These are phyloP conservation scores for Petrolisthes cinctipes DNA, from an alignment of 2,888 invertebrate species.

Conservation along the genomic window DNA sequence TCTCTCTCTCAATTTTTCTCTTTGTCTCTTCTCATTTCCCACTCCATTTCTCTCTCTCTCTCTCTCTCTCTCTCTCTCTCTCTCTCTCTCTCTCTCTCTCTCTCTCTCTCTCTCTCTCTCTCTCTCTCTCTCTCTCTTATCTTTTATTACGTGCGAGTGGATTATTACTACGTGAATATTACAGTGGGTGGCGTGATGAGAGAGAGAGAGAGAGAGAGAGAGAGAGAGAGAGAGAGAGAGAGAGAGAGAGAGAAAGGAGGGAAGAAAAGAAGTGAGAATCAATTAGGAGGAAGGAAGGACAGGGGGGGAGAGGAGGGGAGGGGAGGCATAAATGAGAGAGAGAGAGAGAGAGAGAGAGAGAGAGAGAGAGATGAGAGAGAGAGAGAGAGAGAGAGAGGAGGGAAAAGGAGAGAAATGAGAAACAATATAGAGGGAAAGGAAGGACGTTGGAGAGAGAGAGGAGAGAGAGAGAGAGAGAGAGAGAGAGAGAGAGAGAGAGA, in stretches of 20 bases:
- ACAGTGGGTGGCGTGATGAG: no score
- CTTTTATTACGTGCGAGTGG: not conserved
- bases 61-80: not conserved
- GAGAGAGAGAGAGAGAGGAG: not conserved
- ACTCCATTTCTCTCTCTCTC: not conserved
- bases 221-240: not conserved
- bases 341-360: not conserved
- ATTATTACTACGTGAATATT: no score
- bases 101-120: not conserved
- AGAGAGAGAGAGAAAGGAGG: not conserved
- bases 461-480: constrained; percentile 6
- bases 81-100: not conserved
- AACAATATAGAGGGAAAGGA: not conserved
- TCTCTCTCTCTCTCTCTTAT: not conserved
- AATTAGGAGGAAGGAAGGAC: no score
- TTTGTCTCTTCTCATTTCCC: not conserved
- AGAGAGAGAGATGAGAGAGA: not conserved
- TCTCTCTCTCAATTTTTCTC: not conserved
- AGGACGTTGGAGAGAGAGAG: no score
- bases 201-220: not conserved
- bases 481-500: constrained; percentile 18
- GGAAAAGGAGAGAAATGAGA: not conserved
- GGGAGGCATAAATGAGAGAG: not conserved
- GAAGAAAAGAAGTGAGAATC: not conserved
- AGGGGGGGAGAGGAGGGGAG: no score